These are phyloP conservation scores for Tribolium freemani DNA, from an alignment of 2,888 invertebrate species.

Conservation along the genomic window DNA sequence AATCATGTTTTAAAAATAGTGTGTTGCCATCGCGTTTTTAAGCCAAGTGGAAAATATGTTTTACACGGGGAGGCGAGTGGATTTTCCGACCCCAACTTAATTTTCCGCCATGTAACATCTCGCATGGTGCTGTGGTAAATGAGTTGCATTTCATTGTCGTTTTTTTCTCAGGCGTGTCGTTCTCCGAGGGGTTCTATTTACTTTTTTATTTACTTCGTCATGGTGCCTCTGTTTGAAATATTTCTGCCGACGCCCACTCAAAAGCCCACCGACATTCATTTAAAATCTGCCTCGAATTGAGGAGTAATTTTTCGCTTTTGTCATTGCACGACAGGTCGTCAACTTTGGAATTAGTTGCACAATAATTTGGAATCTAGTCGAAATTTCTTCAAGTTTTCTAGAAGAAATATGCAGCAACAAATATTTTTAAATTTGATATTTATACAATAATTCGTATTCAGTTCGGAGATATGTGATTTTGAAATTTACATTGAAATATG, in stretches of 20 bases:
- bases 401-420: too few relatives aligned
- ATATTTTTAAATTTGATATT: too few relatives aligned
- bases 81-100: slow-evolving; percentile 60
- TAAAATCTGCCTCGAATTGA: too few relatives aligned
- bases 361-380: too few relatives aligned
- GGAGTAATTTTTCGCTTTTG: too few relatives aligned
- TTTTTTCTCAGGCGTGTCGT: slow-evolving; percentile 51
- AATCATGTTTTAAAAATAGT: slow-evolving; percentile 46
- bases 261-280: not conserved
- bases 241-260: slow-evolving; percentile 2
- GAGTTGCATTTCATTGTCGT: slow-evolving; percentile 57
- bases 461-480: too few relatives aligned
- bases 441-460: too few relatives aligned
- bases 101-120: slow-evolving; percentile 63
- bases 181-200: slow-evolving; percentile 41
- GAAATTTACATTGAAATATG: too few relatives aligned
- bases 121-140: slow-evolving; percentile 53
- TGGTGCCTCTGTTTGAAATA: slow-evolving; percentile 23
- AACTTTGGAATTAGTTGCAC: too few relatives aligned
- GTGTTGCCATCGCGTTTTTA: slow-evolving; percentile 50
- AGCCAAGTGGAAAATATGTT: slow-evolving; percentile 64
- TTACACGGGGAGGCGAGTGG: slow-evolving; percentile 54
- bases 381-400: too few relatives aligned
- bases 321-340: too few relatives aligned
- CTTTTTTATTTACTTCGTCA: slow-evolving; percentile 36